These are phyloP conservation scores for Thaleichthys pacificus DNA, from an alignment of 2,797 vertebrate genomes.

Conservation along the genomic window DNA sequence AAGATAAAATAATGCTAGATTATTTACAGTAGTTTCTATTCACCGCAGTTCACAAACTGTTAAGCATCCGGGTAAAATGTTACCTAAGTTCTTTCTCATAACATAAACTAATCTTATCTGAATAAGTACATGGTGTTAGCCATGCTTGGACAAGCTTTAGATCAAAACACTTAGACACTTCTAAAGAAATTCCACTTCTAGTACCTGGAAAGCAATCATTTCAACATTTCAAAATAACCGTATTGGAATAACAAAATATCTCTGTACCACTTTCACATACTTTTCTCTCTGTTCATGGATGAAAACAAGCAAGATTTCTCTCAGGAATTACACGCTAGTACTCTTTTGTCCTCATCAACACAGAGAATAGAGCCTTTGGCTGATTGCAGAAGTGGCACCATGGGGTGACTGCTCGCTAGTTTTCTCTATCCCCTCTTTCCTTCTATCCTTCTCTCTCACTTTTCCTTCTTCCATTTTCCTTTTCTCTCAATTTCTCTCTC, in stretches of 20 bases:
- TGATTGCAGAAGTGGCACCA: conserved; percentile 52
- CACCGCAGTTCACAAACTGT: no score
- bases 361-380: conserved; percentile 26
- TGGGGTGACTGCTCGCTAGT: conserved; percentile 31
- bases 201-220: no score
- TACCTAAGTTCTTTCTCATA: neutral
- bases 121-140: neutral
- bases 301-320: conserved; percentile 29
- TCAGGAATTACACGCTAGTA: conserved; percentile 22
- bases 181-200: no score
- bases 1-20: no score
- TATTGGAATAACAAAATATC: conserved; percentile 2
- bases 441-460: conserved; percentile 2
- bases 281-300: conserved; percentile 24
- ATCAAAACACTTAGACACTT: no score
- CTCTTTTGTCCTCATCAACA: conserved; percentile 51
- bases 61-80: no score
- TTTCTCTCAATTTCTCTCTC: conserved; percentile 27
- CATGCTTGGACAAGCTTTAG: no score
- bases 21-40: no score
- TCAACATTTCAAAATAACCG: neutral
- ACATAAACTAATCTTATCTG: neutral
- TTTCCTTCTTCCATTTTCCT: neutral
- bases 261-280: conserved; percentile 17
- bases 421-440: conserved; percentile 15